Percentiles rank a stretch among this genome's conserved stretches.
Conservation (phyloP, 2,888 invertebrate genomes). For the Temnothorax rugatulus region DNA sequence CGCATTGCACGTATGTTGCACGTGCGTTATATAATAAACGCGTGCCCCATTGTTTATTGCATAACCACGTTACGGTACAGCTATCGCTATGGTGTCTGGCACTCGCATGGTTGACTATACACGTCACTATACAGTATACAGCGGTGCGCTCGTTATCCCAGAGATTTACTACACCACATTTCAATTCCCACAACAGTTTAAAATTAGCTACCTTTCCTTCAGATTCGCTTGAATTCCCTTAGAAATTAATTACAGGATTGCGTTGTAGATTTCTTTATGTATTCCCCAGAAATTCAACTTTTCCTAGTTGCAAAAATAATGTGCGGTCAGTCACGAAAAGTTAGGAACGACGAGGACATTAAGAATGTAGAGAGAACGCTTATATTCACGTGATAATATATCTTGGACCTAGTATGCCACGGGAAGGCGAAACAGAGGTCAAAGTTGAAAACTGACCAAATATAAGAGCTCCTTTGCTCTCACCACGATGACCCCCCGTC, state of each 20-base stretch:
- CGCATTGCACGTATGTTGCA: neutral
- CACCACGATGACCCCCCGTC: slow-evolving; percentile 21
- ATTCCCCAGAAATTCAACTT: neutral
- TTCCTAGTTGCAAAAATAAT: neutral
- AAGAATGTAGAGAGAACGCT: slow-evolving; percentile 1
- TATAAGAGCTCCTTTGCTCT: slow-evolving; percentile 15
- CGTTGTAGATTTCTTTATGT: neutral
- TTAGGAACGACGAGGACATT: neutral
- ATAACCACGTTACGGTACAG: slow-evolving; percentile 23
- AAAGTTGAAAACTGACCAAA: slow-evolving; percentile 27
- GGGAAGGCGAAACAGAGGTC: neutral
- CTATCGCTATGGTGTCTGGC: slow-evolving; percentile 38
- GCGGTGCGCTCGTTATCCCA: neutral
- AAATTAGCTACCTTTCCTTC: neutral
- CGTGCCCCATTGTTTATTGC: slow-evolving; percentile 34
- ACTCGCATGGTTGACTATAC: neutral
- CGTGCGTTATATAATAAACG: slow-evolving; percentile 41
- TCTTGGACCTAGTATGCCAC: slow-evolving; percentile 38
- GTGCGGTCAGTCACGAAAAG: neutral
- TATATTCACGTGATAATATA: slow-evolving; percentile 50
- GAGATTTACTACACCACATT: slow-evolving; percentile 5
- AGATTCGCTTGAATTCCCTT: neutral
- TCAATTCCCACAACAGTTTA: neutral
- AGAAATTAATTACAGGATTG: neutral
- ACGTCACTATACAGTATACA: neutral